Base-by-base conservation (phyloP, 2,113 vertebrate genomes). In the Neotoma lepida region DNA sequence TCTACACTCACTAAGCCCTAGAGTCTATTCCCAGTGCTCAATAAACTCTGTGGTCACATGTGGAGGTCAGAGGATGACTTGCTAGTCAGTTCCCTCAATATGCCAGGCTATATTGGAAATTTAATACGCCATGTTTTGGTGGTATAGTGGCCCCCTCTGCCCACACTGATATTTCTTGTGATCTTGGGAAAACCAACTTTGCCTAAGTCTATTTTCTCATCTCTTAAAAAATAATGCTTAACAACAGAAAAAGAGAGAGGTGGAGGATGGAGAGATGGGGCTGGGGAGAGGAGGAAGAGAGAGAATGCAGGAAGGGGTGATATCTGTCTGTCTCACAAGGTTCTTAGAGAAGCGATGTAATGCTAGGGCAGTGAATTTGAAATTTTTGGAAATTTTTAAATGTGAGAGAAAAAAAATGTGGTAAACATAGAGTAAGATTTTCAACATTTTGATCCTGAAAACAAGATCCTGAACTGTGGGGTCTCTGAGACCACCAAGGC, bases 181-280 rank as follows among this genome's bases (percentile, higher is more conserved):
- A 86, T 64, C 4, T 76, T 71, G 39, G 61, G 68, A 77, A 92
- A 95, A 92, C 4, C 86, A 90, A 71, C 24, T 87, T 94, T 78
- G 61, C 33, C 70, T 71, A 71, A 71, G 20, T 71, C 70, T 44
- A 6, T 93, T 87, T 87, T 63, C 49, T 91, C 58, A 88, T 20
- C 15, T 84, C 39, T 93, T 35, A 88, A 39, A 58, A 91, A n/a
- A 13, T 9, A 33, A 66, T 54, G 10, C 35, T 74, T 26, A 76
- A 22, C 12, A 74, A 2, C 30, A 33, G 30, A 46, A 78, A 44
- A 33, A 44, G 7, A 3, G 8, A 17, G 22, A 28, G 22, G 22
- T 12, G 30, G 28, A 33, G 30, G 17, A 33, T 6, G 44, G 13
- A 35, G 4, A 2, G 28, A 30, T 46, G 30, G 30, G 9, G 41